Percentiles rank a stretch among this genome's conserved stretches.
These are phyloP conservation scores for Aleadryas rufinucha DNA, from an alignment of 2,113 vertebrate species.

Conservation along the genomic window DNA sequence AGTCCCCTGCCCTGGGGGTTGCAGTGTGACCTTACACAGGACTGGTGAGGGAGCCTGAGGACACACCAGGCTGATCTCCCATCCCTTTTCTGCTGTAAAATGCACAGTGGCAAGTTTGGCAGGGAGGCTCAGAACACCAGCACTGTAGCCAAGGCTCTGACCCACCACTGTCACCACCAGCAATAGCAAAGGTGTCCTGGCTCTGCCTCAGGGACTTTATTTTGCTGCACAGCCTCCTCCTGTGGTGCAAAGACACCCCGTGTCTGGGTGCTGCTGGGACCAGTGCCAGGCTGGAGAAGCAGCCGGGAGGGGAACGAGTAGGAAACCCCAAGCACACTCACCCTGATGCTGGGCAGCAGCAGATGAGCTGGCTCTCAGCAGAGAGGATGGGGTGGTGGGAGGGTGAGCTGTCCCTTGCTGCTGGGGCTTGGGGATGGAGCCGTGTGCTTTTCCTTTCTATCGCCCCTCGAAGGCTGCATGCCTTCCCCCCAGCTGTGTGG, in stretches of 20 bases:
- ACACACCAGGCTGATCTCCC: background rate
- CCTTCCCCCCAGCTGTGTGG: background rate
- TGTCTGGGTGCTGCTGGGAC: background rate
- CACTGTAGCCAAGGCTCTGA: background rate
- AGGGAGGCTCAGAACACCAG: accelerated
- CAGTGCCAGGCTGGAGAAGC: background rate
- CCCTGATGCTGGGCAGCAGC: background rate
- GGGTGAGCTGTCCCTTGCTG: background rate
- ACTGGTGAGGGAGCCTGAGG: background rate
- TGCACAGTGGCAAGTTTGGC: accelerated
- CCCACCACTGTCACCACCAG: background rate
- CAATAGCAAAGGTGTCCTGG: background rate
- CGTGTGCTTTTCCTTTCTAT: accelerated
- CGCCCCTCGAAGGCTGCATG: background rate
- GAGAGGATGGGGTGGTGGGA: background rate
- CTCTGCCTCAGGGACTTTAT: background rate
- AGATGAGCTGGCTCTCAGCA: background rate
- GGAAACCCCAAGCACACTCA: background rate
- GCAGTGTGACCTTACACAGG: background rate
- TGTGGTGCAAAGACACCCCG: background rate
- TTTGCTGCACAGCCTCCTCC: background rate
- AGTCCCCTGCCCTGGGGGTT: background rate
- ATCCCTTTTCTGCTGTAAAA: background rate
- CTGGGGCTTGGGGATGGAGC: background rate
- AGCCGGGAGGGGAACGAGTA: background rate